Evolutionary conservation across 92 coral and sea anemone genomes (phyloP), one percentile per base, ranked within the genome.

Genomic region (Phenganax stokvisi): DNA sequence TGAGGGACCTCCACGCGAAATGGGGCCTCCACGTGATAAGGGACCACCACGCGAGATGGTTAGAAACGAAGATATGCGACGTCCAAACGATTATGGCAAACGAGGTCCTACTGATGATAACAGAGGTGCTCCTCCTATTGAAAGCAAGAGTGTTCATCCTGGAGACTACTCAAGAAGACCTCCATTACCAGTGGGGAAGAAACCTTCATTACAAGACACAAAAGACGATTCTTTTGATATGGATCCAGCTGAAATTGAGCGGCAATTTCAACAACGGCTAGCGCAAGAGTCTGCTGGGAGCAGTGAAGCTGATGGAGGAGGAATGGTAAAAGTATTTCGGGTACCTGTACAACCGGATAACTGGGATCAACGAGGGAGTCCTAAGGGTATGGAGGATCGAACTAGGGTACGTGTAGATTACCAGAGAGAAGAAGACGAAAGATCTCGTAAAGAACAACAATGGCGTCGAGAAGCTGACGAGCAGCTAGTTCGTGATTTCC

Each of bases 291-390:
- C 79, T 12, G 85, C 86, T 52, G 76, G 91, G 27, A 85, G 86
- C 66, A 87, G 84, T 52, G 80, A 88, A 56, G 55, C 90, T 0
- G 96, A 92, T 0, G 90, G 89, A 12, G 90, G 89, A 12, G 91
- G 91, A 8, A 80, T 91, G 73, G 98, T 91, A 28, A 88, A 91
- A 7, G 93, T 96, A 12, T 87, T 97, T 13, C 93, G 96, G 17
- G 96, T 96, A 6, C 87, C 89, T 29, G 92, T 92, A 75, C 90
- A 89, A n/a, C 77, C 87, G 57, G 96, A 93, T 28, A 93, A 89
- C 37, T 88, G 89, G 60, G 92, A 87, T 6, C 53, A 72, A 52
- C 83, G 74, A 2, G 83, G 71, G 27, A 75, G 91, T 85, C 76
- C 89, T 86, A 6, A 92, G 88, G 47, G 83, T 79, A 57, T 87